Base-by-base conservation (phyloP, 2,797 vertebrate species). In the Neosilurus mollespiculum region DNA sequence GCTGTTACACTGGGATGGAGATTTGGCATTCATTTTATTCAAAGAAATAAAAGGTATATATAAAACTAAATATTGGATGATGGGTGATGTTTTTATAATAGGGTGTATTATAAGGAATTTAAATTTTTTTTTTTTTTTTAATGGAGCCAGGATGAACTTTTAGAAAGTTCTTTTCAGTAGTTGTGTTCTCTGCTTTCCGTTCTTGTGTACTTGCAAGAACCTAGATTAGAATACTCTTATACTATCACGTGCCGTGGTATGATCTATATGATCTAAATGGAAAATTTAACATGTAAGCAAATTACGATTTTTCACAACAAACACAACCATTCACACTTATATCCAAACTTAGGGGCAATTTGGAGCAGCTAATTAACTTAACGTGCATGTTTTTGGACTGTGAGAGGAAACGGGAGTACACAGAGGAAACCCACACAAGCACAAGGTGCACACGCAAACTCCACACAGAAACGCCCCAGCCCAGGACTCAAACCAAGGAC, bases 1-100 rank as follows among this genome's bases (percentile, higher is more conserved):
- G 72, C 54, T 54, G 67, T 56, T 81, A 58, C 43, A 77, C 2
- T 24, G 20, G 61, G 77, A 78, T 69, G 62, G 66, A 76, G 54
- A 58, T 80, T 66, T 61, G 62, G 51, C 6, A 4, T n/a, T 16
- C 69, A 9, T 64, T 77, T 22, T 67, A 43, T 1, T 67, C 73
- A 49, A 49, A 53, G 22, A 43, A 43, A 43, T 43, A 43, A 43
- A 43, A 43, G 43, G 43, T 43, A 43, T 43, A 43, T 64, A n/a
- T 9, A 3, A 56, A 15, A 56, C 5, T n/a, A n/a, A 58, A 58
- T 30, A 75, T 14, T 56, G 24, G 51, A 56, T 18, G 24, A 58
- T 30, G 16, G 53, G 71, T 75, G 24, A 56, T 54, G 72, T 30
- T 56, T 75, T 56, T 75, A 75, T 75, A 75, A 75, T 56, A 11